Evolutionary conservation across 2,797 vertebrate species (phyloP).

Genomic region (Hirundo rustica): DNA sequence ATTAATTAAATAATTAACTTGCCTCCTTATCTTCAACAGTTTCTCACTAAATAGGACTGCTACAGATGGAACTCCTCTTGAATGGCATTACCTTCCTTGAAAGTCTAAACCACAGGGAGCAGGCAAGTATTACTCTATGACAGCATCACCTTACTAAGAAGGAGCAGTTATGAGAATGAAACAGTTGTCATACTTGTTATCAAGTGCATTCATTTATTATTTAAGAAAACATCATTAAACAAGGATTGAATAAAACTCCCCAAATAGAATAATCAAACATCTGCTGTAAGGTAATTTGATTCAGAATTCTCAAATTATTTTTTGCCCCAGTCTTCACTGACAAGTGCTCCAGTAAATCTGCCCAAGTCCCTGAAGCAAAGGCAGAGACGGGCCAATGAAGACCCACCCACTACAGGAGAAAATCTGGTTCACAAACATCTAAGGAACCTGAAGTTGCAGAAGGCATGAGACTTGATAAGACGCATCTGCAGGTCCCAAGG

Average conservation of each 20-base stretch:
- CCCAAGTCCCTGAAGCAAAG: background rate
- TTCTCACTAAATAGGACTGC: background rate
- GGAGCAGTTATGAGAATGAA: background rate
- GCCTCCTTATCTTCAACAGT: background rate
- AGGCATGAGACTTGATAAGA: background rate
- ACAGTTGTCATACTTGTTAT: background rate
- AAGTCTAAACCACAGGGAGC: background rate
- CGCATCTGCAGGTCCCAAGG: background rate
- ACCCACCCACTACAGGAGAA: background rate
- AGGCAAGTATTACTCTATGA: background rate
- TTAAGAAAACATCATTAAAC: background rate
- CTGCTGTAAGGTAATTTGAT: background rate
- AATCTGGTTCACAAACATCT: background rate
- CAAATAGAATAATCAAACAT: background rate
- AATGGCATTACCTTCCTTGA: background rate
- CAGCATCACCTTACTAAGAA: background rate
- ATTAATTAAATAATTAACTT: background rate
- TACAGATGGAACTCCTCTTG: background rate
- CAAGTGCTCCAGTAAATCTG: background rate
- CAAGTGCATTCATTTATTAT: background rate
- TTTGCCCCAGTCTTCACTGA: background rate
- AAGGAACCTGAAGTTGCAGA: background rate
- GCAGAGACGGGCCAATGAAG: background rate
- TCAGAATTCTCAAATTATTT: background rate
- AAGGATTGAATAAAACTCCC: background rate